Base-by-base conservation (phyloP, 2,797 vertebrate species). In the Coreius guichenoti region DNA sequence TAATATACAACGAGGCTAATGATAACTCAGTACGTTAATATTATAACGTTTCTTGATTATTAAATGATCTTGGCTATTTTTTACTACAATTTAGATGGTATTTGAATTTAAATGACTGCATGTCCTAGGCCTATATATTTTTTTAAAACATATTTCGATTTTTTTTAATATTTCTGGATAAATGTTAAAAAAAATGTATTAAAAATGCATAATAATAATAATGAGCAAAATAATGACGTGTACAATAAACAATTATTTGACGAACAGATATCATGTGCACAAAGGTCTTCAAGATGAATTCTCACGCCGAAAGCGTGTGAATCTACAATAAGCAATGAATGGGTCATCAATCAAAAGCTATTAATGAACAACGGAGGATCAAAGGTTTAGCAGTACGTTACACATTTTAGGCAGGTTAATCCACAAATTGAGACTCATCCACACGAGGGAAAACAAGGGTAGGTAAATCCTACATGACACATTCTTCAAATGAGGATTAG, bases 381-480 rank as follows among this genome's bases (percentile, higher is more conserved):
- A 86, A 70, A 54, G 74, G 81, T 82, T 86, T 86, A 72, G 54
- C 54, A 79, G 51, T 16, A 82, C 80, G 61, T 84, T 84, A 87
- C 56, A 76, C 33, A 81, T 80, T 84, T 87, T 61, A 82, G 36
- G 47, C 47, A 81, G 74, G 80, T 88, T 88, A 87, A 85, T 89
- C 80, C 88, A 82, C 80, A 87, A 82, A 80, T 43, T 80, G 74
- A 75, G 74, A 85, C 67, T 80, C 43, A 88, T 88, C 84, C 83
- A 73, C 56, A 67, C 47, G 47, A 81, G 74, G 78, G 80, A 80
- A 86, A 80, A 86, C 80, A 78, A 73, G 70, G 47, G 56, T 47
- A 86, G 39, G 65, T 65, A 82, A 88, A 86, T 88, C 85, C 84
- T 75, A 83, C 82, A 68, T 72, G 81, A 88, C 87, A 78, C 82